Base-by-base conservation (phyloP, 2,113 vertebrate species). In the Siphamia tubifer region DNA sequence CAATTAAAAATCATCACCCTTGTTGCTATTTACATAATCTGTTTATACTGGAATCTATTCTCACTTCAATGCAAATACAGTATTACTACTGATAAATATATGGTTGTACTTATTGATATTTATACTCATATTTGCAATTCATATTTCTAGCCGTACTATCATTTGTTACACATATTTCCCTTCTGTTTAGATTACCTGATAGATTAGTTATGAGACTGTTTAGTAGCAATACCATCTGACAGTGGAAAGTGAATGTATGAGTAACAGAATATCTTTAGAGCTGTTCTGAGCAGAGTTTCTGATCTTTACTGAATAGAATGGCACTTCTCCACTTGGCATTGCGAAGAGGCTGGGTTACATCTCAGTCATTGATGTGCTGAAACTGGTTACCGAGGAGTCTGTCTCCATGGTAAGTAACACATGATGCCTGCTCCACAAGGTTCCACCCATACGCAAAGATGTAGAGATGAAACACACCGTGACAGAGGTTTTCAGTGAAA, bases 281-380 rank as follows among this genome's bases (percentile, higher is more conserved):
- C 36, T 6, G 15, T 13, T 54, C 42, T 16, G 2, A 17, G 4
- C 67, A 5, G 45, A 43, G 25, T 49, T 39, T 69, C 10, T 45
- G 19, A 11, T 47, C 7, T 74, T 12, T 30, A 55, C 32, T 21
- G 4, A 54, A 12, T 19, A 99, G 98, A 96, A 96, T 0, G 97
- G 98, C 42, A 96, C 95, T 16, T 98, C 97, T 8, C 95, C 98
- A 17, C 89, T 99, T 85, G 96, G 96, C 25, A 99, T 99, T 0
- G 97, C 97, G 1, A 96, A 93, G 88, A 92, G 96, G 0, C 91
- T 98, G 0, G 97, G 97, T 79, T 99, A 99, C 91, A 99, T 99
- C 82, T 99, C 98, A 0, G 97, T 99, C 48, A 99, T 96, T 0
- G 98, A 99, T 0, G 97, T 99, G 67, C 93, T 99, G 58, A 98